Percentiles rank a stretch among this genome's conserved stretches.
Evolutionary conservation across 2,113 vertebrate genomes (phyloP).

Genomic region (Xiphias gladius): DNA sequence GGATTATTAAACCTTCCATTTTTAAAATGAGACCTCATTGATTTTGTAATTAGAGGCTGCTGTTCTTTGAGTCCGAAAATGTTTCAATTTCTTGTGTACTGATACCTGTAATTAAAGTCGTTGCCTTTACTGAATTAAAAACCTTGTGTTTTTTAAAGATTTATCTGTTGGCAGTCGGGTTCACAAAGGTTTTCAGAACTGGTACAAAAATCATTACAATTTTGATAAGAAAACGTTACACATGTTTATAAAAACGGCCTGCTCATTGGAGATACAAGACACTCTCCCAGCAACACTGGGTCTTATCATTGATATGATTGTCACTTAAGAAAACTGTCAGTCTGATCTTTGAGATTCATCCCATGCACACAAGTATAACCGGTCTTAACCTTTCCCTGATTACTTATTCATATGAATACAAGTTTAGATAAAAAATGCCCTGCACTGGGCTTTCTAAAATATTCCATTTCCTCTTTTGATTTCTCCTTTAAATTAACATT

Average conservation of each 20-base stretch:
- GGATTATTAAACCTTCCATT: background rate
- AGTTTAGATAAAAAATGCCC: constrained; percentile 53
- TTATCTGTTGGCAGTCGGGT: background rate
- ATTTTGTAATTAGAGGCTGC: background rate
- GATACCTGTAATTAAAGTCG: background rate
- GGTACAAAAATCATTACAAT: background rate
- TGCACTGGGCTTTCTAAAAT: constrained; percentile 51
- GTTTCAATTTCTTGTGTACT: background rate
- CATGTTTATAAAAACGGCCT: too few species aligned
- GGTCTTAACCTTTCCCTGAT: constrained; percentile 48
- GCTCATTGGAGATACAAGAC: background rate
- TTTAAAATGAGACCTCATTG: background rate
- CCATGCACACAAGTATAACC: constrained; percentile 30
- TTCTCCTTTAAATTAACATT: constrained; percentile 64
- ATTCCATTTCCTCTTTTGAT: constrained; percentile 67
- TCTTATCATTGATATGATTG: constrained; percentile 20
- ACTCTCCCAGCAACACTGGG: background rate
- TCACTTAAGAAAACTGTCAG: constrained; percentile 1
- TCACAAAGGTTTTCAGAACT: background rate
- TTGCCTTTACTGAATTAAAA: background rate
- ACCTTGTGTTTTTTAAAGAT: background rate
- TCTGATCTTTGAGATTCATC: constrained; percentile 28
- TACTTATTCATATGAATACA: constrained; percentile 56
- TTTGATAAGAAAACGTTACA: constrained; percentile 15
- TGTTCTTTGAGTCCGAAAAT: background rate